Percentiles rank a stretch among this genome's conserved stretches.
phyloP scores from a whole-genome alignment of 1,140 invertebrate species.

The Idris sp. region DNA sequence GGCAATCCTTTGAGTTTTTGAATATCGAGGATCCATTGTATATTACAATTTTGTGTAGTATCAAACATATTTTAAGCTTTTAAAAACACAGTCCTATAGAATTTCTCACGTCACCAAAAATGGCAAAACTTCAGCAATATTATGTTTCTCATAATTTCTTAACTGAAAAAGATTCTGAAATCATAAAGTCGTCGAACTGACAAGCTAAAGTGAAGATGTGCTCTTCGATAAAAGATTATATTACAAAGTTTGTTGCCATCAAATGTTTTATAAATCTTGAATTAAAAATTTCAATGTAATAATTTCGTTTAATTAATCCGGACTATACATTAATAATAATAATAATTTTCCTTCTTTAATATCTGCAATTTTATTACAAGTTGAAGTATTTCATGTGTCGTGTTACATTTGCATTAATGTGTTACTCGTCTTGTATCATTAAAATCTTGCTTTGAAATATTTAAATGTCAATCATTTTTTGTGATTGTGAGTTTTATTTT shows the following conservation, averaged over 20 bases:
- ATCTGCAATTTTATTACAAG: slow-evolving; percentile 17
- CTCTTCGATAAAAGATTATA: slow-evolving; percentile 10
- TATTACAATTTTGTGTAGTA: no score
- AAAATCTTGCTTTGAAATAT: slow-evolving; percentile 11
- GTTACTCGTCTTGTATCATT: slow-evolving; percentile 15
- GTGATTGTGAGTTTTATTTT: slow-evolving; percentile 11
- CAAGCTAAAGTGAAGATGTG: slow-evolving; percentile 1
- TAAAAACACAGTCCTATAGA: no score
- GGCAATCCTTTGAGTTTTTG: no score
- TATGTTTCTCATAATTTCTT: slow-evolving; percentile 11
- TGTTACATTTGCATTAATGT: slow-evolving; percentile 19
- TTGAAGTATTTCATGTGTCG: slow-evolving; percentile 8
- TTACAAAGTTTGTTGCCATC: slow-evolving; percentile 5
- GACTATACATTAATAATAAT: slow-evolving; percentile 13
- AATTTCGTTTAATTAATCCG: slow-evolving; percentile 11
- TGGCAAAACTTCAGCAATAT: slow-evolving; percentile 9
- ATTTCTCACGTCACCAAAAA: neutral
- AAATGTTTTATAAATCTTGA: neutral
- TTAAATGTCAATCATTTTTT: slow-evolving; percentile 26
- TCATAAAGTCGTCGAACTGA: slow-evolving; percentile 9
- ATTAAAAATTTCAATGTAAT: slow-evolving; percentile 10
- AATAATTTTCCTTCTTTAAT: neutral
- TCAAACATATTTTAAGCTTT: no score
- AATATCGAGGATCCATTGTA: no score
- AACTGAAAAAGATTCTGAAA: no score